Evolutionary conservation across 2,113 vertebrate species (phyloP), one percentile per base, ranked within the genome.

Genomic region (Oenanthe melanoleuca): DNA sequence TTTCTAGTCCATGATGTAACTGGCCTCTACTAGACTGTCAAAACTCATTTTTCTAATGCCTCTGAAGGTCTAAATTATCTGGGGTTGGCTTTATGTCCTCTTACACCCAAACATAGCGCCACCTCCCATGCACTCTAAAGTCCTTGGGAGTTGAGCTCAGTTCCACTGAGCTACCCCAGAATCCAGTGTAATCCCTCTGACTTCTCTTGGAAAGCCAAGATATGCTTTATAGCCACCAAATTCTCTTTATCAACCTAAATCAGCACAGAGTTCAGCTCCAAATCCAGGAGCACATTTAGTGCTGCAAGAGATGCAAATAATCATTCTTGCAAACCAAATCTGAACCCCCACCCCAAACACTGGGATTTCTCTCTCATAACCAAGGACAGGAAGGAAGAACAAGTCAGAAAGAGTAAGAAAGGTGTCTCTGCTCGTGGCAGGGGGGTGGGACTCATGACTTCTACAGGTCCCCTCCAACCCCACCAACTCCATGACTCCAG

Each of bases 101-200:
- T 73, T 50, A 57, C 1, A 44, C 18, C 19, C 9, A 66, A 44
- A 18, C 4, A 9, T 1, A 3, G 15, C n/a, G 31, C 13, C 25
- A 28, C 5, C 18, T 24, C 49, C 19, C 1, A 0, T 1, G 17
- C 14, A 9, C 6, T 42, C 53, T 28, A 3, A 37, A 53, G 40
- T 61, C 14, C 47, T 63, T 1, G 1, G n/a, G 17, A 66, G 69
- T 0, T 3, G 0, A 63, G 26, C 45, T 53, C n/a, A 6, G 1
- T 37, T 83, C 38, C 40, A 22, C 14, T 6, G 25, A 22, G 3
- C 24, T 34, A 14, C 12, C 23, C 18, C 13, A 52, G 24, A 38
- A 49, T 10, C 20, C 50, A 38, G 5, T 3, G 5, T 8, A 73
- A 71, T 5, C 11, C 29, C 40, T 34, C 22, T 14, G 37, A 42